These are phyloP conservation scores for Calliopsis andreniformis DNA, from an alignment of 1,140 invertebrate genomes.

Conservation along the genomic window DNA sequence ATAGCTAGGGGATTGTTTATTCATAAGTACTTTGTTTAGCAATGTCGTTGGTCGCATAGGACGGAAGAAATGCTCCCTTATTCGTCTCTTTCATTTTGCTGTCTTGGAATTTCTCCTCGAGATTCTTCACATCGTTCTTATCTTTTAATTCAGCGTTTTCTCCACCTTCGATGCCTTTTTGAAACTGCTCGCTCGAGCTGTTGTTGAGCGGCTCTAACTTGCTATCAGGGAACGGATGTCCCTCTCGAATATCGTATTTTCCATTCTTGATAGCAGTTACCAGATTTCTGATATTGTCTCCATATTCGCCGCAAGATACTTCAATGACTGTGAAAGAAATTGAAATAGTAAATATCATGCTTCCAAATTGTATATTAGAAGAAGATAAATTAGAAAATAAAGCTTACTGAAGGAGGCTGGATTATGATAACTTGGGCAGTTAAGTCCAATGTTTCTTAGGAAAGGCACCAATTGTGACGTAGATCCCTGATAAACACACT, in stretches of 20 bases:
- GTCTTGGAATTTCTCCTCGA: slow-evolving; percentile 81
- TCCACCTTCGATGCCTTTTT: slow-evolving; percentile 67
- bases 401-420: slow-evolving; percentile 94
- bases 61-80: slow-evolving; percentile 79
- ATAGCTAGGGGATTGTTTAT: too few species aligned
- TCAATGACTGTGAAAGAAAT: slow-evolving; percentile 88
- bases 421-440: slow-evolving; percentile 98
- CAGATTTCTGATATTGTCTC: slow-evolving; percentile 92
- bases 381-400: not conserved
- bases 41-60: slow-evolving; percentile 86
- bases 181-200: slow-evolving; percentile 67
- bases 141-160: slow-evolving; percentile 78
- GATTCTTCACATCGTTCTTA: slow-evolving; percentile 81
- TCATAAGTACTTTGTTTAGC: slow-evolving; percentile 83
- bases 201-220: slow-evolving; percentile 85
- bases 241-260: slow-evolving; percentile 87
- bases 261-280: slow-evolving; percentile 92
- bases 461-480: slow-evolving; percentile 93
- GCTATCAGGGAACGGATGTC: slow-evolving; percentile 83
- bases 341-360: not conserved
- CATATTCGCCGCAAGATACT: slow-evolving; percentile 97
- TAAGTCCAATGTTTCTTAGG: slow-evolving; percentile 89
- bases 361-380: not conserved
- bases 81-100: slow-evolving; percentile 74
- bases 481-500: slow-evolving; percentile 96